These are phyloP conservation scores for Anguilla rostrata DNA, from an alignment of 2,113 vertebrate species.

Conservation along the genomic window DNA sequence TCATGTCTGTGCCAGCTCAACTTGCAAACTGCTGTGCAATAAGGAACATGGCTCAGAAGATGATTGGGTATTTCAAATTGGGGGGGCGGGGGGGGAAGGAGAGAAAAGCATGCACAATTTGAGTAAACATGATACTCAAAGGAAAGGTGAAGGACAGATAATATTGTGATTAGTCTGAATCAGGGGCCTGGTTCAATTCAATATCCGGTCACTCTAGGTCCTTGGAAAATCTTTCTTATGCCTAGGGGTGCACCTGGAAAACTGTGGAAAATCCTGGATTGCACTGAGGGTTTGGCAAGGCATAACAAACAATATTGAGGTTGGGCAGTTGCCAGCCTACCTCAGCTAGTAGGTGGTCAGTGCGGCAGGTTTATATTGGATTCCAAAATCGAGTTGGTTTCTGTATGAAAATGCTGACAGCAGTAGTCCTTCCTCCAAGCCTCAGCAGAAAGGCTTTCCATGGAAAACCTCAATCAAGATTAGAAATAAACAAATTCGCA, in stretches of 20 bases:
- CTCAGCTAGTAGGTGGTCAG: neutral
- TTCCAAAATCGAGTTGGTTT: neutral
- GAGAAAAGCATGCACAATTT: too few relatives aligned
- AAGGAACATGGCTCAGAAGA: too few relatives aligned
- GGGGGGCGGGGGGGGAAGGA: too few relatives aligned
- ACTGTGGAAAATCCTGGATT: neutral
- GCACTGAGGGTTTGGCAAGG: neutral
- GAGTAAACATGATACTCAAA: too few relatives aligned
- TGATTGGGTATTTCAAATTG: too few relatives aligned
- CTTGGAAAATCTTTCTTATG: neutral
- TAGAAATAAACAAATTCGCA: neutral
- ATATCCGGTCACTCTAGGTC: neutral
- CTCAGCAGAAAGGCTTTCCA: slow-evolving; percentile 4
- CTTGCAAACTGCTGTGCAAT: too few relatives aligned
- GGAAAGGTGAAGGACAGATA: too few relatives aligned
- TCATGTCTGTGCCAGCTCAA: too few relatives aligned
- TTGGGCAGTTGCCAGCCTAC: neutral
- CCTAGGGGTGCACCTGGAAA: neutral
- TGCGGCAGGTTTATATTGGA: neutral
- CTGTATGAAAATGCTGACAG: slow-evolving; percentile 16
- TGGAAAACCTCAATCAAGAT: neutral
- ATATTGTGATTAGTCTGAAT: neutral
- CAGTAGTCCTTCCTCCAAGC: neutral
- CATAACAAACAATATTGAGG: slow-evolving; percentile 1
- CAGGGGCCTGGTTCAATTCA: neutral